Conservation (phyloP, 1,140 invertebrate genomes). For the Ips nitidus region DNA sequence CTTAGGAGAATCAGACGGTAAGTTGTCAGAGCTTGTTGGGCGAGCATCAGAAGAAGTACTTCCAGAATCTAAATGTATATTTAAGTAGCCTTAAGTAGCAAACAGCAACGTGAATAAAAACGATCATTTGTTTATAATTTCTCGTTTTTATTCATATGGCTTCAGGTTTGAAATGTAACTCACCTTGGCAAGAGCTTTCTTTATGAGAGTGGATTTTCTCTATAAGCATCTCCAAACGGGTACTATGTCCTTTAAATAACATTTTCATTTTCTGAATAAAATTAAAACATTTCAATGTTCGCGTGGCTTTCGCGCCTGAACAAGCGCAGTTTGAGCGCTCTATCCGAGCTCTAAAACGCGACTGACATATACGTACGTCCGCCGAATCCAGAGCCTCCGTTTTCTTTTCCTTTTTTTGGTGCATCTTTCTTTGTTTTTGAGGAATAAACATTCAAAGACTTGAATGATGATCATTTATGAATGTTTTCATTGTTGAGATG, state of each 20-base stretch:
- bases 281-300: conserved; percentile 9
- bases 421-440: conserved; percentile 13
- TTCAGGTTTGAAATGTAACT: background rate
- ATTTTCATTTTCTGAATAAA: conserved; percentile 37
- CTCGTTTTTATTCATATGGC: background rate
- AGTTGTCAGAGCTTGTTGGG: conserved; percentile 4
- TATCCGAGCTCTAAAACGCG: conserved; percentile 21
- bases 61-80: conserved; percentile 17
- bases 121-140: background rate
- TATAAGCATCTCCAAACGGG: conserved; percentile 74
- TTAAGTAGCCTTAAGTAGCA: background rate
- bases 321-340: conserved; percentile 8
- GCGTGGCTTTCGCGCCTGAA: conserved; percentile 8
- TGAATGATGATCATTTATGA: background rate
- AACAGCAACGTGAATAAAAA: conserved; percentile 3
- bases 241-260: conserved; percentile 66
- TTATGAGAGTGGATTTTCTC: conserved; percentile 83
- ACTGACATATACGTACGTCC: conserved; percentile 15
- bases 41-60: conserved; percentile 19
- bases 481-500: background rate
- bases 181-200: conserved; percentile 50
- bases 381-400: background rate
- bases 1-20: conserved; percentile 17
- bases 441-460: conserved; percentile 1
- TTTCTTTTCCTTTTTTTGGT: conserved; percentile 15